Evolutionary conservation across 2,113 vertebrate genomes (phyloP), one percentile per base, ranked within the genome.

Genomic region (Crotalus tigris): DNA sequence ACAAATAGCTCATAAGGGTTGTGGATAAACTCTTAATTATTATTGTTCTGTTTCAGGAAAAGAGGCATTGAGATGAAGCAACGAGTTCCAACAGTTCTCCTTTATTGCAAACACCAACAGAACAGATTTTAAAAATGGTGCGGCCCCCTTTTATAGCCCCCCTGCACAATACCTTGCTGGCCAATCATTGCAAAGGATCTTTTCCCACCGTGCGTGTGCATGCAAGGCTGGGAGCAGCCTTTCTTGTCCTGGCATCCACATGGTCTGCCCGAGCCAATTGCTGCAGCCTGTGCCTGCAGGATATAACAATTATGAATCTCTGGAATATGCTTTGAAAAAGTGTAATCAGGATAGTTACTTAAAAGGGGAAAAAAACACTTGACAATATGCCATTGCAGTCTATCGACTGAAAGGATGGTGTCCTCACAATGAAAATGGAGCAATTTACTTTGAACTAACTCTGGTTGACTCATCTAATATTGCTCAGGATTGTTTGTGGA

Each of bases 391-490:
- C 93, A 92, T 94, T 93, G 94, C 39, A 94, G 94, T 81, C 59
- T 90, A 97, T 94, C 95, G 96, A 97, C 93, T 88, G 95, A 96
- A 92, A 94, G 87, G 90, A 92, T 95, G 94, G 95, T 97, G 95
- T 97, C 96, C 93, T 90, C 93, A 92, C 92, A 96, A 98, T 97
- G 96, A 97, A 97, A 98, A 98, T 89, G 69, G 93, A 97, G 95
- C 94, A 96, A 97, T 97, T 98, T 96, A 96, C 97, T 98, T 97
- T 97, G 97, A 98, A 97, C 95, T 97, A 97, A 97, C 97, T 97
- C 96, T 96, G 96, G 96, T 49, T 97, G 97, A 97, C 96, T 97
- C 90, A 69, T 96, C 96, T 97, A 96, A 97, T 58, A 64, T 97
- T 97, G 97, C 96, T 94, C 90, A 97, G 96, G 96, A 98, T 94